These are phyloP conservation scores for Amblyornis subalaris DNA, from an alignment of 2,113 vertebrate species.

Conservation along the genomic window DNA sequence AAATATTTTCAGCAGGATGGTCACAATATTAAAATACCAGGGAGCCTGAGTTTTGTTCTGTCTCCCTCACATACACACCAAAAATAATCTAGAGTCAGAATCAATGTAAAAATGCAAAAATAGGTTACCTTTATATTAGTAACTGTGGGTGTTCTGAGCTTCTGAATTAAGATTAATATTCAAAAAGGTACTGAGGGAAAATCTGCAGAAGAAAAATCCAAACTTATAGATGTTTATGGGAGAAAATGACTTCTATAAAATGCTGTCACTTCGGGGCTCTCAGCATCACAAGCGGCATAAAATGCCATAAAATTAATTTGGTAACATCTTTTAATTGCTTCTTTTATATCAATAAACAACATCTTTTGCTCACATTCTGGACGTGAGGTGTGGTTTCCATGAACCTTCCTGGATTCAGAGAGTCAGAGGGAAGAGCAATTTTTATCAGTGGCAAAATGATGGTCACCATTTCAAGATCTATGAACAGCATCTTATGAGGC, in stretches of 20 bases:
- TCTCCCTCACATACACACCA: neutral
- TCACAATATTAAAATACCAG: neutral
- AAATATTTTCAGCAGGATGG: neutral
- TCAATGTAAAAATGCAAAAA: neutral
- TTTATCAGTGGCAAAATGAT: neutral
- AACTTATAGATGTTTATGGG: neutral
- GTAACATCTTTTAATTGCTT: neutral
- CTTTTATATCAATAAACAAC: neutral
- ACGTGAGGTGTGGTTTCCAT: neutral
- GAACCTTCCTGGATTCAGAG: neutral
- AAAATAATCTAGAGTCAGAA: neutral
- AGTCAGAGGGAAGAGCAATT: neutral
- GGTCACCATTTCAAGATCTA: neutral
- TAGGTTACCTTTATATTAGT: neutral
- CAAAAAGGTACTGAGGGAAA: neutral
- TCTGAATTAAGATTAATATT: neutral
- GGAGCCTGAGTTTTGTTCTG: neutral
- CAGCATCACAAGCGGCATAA: neutral
- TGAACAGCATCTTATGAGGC: neutral
- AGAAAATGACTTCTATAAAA: neutral
- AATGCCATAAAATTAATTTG: neutral
- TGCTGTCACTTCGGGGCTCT: accelerated
- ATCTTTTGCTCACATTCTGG: neutral
- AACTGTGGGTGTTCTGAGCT: neutral
- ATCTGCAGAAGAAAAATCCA: neutral